Evolutionary conservation across 2,113 vertebrate genomes (phyloP).

Genomic region (Gavia stellata): DNA sequence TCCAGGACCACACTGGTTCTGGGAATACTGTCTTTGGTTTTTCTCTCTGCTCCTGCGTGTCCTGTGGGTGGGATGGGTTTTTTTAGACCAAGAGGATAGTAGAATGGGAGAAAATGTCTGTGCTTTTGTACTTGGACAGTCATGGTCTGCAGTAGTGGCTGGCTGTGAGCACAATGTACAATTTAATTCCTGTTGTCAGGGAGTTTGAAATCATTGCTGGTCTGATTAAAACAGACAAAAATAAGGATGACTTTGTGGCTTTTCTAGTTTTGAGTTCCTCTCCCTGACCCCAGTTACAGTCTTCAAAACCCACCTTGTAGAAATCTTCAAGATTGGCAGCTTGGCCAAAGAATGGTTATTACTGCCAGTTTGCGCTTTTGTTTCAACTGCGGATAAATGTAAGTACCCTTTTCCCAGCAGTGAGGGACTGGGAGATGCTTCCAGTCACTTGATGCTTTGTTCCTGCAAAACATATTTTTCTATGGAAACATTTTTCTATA

Average conservation of each 20-base stretch:
- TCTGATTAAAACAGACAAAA: not conserved
- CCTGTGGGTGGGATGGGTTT: not conserved
- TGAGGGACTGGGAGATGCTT: not conserved
- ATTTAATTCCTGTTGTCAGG: not conserved
- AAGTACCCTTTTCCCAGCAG: not conserved
- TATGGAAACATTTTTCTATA: too few species aligned
- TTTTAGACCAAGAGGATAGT: not conserved
- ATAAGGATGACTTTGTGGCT: not conserved
- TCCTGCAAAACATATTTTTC: not conserved
- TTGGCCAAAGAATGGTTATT: not conserved
- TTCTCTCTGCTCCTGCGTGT: not conserved
- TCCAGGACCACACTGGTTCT: not conserved
- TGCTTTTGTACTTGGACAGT: not conserved
- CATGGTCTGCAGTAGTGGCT: not conserved
- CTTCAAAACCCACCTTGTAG: not conserved
- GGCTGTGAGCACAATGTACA: not conserved
- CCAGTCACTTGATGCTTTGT: not conserved
- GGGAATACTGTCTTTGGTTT: not conserved
- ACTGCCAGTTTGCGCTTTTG: not conserved
- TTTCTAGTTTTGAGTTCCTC: not conserved
- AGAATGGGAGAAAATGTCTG: not conserved
- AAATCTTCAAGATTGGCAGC: not conserved
- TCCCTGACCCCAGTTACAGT: not conserved
- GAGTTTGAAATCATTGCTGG: not conserved
- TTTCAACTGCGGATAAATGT: not conserved